A percentile compares a stretch with the other conserved stretches of the same genome.
These are phyloP conservation scores for Cololabis saira DNA, from an alignment of 2,113 vertebrate genomes.

Conservation along the genomic window DNA sequence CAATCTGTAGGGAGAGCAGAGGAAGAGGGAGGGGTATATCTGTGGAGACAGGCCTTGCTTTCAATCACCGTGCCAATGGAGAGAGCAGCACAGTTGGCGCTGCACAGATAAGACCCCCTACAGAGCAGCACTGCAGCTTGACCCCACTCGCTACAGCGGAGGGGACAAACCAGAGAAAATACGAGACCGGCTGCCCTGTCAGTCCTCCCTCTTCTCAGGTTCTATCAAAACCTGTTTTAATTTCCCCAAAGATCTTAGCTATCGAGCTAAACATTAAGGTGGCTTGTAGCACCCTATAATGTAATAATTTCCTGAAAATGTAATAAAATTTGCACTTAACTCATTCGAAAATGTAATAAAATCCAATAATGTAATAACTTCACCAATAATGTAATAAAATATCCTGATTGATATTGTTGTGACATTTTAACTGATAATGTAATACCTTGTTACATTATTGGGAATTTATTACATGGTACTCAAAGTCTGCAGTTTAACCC, in stretches of 20 bases:
- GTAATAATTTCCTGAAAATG: too few species aligned
- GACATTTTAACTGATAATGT: too few species aligned
- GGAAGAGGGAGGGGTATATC: conserved; percentile 73
- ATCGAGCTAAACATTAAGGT: conserved; percentile 15
- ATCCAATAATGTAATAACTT: too few species aligned
- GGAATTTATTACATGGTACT: too few species aligned
- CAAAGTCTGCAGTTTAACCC: too few species aligned
- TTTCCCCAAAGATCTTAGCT: conserved; percentile 30
- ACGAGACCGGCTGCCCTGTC: conserved; percentile 38
- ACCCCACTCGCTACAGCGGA: conserved; percentile 59
- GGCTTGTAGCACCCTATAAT: too few species aligned
- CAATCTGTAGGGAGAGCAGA: conserved; percentile 63
- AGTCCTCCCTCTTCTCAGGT: neutral
- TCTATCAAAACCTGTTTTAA: conserved; percentile 17
- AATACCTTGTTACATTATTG: too few species aligned
- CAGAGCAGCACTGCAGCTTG: conserved; percentile 44
- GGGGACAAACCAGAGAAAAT: conserved; percentile 26
- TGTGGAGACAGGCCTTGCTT: conserved; percentile 69
- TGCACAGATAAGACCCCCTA: conserved; percentile 73
- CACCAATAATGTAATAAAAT: too few species aligned
- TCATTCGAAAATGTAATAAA: too few species aligned
- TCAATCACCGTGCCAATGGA: conserved; percentile 73
- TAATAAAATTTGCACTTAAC: too few species aligned
- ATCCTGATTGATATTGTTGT: too few species aligned
- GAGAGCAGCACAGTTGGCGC: conserved; percentile 52